A percentile compares a stretch with the other conserved stretches of the same genome.
Evolutionary conservation across 2,113 vertebrate species (phyloP).

Genomic region (Verasper variegatus): DNA sequence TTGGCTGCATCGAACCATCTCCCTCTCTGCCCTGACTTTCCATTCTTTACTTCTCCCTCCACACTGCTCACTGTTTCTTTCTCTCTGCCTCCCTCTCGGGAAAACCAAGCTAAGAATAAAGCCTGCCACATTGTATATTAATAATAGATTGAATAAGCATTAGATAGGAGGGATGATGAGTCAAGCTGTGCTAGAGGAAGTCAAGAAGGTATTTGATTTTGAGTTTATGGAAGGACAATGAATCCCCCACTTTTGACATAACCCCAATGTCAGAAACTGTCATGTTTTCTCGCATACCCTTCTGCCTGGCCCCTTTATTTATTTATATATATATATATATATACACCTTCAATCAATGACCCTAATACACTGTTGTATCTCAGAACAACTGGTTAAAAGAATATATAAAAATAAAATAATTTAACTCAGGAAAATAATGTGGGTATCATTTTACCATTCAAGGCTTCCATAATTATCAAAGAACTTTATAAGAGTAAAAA

Average conservation of each 20-base stretch:
- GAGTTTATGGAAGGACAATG: constrained; percentile 16
- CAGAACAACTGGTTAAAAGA: too few relatives aligned
- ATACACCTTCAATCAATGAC: too few relatives aligned
- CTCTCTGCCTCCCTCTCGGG: constrained; percentile 3
- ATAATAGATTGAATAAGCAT: constrained; percentile 58
- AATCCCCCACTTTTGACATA: neutral
- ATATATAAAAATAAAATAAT: too few relatives aligned
- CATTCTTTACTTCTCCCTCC: constrained; percentile 8
- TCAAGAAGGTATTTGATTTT: constrained; percentile 39
- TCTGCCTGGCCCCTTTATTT: too few relatives aligned
- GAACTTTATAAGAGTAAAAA: too few relatives aligned
- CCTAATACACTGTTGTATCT: too few relatives aligned
- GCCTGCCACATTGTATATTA: constrained; percentile 55
- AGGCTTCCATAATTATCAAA: too few relatives aligned
- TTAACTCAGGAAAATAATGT: too few relatives aligned
- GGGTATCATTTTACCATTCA: too few relatives aligned
- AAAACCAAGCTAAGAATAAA: constrained; percentile 58
- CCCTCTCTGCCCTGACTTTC: constrained; percentile 9
- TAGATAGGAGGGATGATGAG: constrained; percentile 43
- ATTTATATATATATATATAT: too few relatives aligned
- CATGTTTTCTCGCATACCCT: too few relatives aligned
- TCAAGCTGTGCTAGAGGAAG: constrained; percentile 32
- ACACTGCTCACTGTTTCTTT: neutral
- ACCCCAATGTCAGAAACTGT: too few relatives aligned
- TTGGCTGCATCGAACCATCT: constrained; percentile 37